These are phyloP conservation scores for Halcyon malimbica DNA, from an alignment of 2,113 vertebrate genomes.

Conservation along the genomic window DNA sequence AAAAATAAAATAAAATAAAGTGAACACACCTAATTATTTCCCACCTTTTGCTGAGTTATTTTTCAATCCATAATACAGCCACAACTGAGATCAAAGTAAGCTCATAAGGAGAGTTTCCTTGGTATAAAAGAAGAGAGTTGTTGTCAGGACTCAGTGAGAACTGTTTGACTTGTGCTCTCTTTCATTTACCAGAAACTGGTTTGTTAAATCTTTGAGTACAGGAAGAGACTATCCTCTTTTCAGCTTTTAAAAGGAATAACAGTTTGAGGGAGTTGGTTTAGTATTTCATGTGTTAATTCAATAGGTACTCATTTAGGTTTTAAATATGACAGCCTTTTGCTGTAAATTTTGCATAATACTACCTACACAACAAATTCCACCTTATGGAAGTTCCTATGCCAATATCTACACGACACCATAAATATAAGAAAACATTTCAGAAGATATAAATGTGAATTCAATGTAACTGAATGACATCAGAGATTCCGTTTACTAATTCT, in stretches of 20 bases:
- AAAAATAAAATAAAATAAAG: neutral
- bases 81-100: constrained; percentile 41
- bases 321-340: neutral
- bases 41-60: constrained; percentile 42
- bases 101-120: constrained; percentile 38
- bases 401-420: neutral
- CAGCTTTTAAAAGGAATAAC: neutral
- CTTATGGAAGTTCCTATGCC: neutral
- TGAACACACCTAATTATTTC: constrained; percentile 42
- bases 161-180: neutral
- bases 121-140: constrained; percentile 38
- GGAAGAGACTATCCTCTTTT: neutral
- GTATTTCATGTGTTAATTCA: neutral
- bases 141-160: neutral
- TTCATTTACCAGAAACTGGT: neutral
- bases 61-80: constrained; percentile 53
- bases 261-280: neutral
- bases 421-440: neutral
- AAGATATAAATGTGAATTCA: neutral
- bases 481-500: neutral
- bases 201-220: neutral
- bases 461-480: neutral
- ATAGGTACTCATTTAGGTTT: neutral
- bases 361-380: constrained; percentile 5
- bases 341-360: neutral